Conservation (phyloP, 2,797 vertebrate genomes). For the Macropus fuliginosus region DNA sequence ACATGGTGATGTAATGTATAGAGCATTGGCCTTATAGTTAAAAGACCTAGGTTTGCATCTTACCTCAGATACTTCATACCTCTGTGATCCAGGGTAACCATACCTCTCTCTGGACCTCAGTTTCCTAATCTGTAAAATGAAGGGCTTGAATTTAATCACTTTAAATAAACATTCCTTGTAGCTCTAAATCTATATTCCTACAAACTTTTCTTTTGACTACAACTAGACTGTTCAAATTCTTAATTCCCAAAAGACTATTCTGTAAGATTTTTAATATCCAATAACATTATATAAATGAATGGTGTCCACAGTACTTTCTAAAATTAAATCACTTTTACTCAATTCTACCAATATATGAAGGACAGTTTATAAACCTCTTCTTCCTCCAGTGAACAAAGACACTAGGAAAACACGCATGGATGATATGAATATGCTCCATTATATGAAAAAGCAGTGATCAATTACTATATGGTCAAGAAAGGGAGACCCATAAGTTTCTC, state of each 20-base stretch:
- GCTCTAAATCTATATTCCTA: background rate
- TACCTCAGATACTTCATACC: background rate
- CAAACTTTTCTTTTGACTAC: background rate
- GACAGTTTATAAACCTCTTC: background rate
- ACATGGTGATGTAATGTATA: background rate
- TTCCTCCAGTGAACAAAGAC: background rate
- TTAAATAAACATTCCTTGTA: background rate
- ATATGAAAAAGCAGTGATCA: slow-evolving; percentile 7
- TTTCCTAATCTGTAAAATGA: background rate
- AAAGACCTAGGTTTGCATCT: background rate
- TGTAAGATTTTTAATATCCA: background rate
- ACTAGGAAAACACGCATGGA: background rate
- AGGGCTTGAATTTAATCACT: background rate
- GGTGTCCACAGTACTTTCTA: background rate
- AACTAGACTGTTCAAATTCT: background rate
- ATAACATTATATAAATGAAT: background rate
- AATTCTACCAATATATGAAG: background rate
- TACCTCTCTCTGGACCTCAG: background rate
- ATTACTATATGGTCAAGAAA: background rate
- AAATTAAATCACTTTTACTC: background rate
- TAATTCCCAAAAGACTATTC: background rate
- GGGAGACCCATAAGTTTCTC: background rate
- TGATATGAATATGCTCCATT: background rate
- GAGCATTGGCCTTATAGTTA: background rate
- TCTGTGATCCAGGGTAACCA: background rate